These are phyloP conservation scores for Calidris pugnax DNA, from an alignment of 2,113 vertebrate genomes.

Conservation along the genomic window DNA sequence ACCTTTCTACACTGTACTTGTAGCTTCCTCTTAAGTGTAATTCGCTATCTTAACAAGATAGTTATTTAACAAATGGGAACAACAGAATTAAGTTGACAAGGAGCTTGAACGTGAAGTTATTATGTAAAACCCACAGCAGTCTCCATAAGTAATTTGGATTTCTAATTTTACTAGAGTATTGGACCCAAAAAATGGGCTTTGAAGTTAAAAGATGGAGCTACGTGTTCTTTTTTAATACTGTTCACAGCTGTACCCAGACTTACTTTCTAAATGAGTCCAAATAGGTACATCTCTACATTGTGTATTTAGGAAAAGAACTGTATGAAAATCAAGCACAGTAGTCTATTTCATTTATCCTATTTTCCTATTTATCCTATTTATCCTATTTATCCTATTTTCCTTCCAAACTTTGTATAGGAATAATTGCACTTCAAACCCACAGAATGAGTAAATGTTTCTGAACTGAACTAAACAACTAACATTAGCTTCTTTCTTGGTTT, in stretches of 20 bases:
- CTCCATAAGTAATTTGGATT: not conserved
- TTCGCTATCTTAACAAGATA: not conserved
- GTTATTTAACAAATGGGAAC: not conserved
- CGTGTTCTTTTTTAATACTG: not conserved
- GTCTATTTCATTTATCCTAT: not conserved
- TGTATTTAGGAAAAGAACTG: not conserved
- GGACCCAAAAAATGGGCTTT: not conserved
- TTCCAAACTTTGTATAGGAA: not conserved
- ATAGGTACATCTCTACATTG: not conserved
- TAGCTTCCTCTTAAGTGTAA: not conserved
- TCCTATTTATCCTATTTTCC: not conserved
- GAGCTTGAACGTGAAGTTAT: not conserved
- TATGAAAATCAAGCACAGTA: not conserved
- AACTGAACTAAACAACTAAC: not conserved
- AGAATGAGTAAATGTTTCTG: not conserved
- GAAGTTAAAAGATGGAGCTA: not conserved
- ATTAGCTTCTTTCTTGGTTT: not conserved
- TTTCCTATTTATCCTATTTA: no score
- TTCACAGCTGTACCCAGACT: not conserved
- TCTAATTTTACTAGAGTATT: not conserved
- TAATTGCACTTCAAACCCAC: not conserved
- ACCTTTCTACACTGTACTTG: not conserved
- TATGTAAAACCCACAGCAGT: not conserved
- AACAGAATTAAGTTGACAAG: not conserved
- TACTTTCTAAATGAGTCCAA: not conserved